These are phyloP conservation scores for Pseudotriccus pelzelni DNA, from an alignment of 2,797 vertebrate species.

Conservation along the genomic window DNA sequence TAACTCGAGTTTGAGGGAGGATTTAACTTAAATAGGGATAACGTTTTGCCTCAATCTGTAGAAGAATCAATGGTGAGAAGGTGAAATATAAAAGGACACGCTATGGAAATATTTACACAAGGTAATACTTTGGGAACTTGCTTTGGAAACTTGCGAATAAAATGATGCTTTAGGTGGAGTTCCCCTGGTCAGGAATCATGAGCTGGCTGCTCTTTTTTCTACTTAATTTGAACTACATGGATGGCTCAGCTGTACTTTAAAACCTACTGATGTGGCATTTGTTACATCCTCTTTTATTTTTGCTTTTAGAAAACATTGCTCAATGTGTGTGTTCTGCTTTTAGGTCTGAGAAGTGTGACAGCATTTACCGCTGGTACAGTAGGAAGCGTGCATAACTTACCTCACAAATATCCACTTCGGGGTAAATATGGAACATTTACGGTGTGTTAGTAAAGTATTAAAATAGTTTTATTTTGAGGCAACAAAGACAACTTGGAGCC, in stretches of 20 bases:
- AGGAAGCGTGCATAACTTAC: neutral
- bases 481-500: neutral
- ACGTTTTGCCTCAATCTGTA: neutral
- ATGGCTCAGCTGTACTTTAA: neutral
- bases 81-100: neutral
- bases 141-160: neutral
- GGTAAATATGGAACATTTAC: neutral
- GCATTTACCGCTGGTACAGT: neutral
- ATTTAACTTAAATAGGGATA: neutral
- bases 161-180: neutral
- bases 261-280: neutral
- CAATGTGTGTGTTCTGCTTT: neutral
- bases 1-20: neutral
- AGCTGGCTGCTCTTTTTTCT: neutral
- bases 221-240: neutral
- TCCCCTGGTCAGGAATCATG: accelerated
- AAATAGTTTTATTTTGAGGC: neutral
- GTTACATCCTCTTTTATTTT: neutral
- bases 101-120: neutral
- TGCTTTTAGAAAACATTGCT: neutral
- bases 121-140: neutral
- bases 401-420: neutral
- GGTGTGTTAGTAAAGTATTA: neutral
- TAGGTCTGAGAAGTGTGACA: neutral
- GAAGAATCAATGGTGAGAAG: neutral